These are phyloP conservation scores for Poliocrania exsul DNA, from an alignment of 2,797 vertebrate species.

Conservation along the genomic window DNA sequence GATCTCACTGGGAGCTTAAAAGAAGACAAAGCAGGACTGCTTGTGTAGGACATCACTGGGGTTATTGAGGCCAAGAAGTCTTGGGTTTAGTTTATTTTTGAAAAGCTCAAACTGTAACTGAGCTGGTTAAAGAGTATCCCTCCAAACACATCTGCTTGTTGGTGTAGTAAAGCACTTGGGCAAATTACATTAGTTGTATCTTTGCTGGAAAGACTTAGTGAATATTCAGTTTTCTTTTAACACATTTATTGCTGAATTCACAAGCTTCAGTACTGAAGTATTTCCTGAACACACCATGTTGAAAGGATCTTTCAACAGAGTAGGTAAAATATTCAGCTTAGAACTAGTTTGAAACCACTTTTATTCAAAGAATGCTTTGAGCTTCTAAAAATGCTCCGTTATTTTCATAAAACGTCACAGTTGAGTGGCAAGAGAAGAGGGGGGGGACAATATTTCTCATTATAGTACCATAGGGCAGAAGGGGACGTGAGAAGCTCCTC, in stretches of 20 bases:
- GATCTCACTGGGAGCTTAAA: background rate
- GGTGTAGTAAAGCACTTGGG: background rate
- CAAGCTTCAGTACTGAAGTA: background rate
- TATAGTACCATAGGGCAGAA: background rate
- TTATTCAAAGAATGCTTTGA: slow-evolving; percentile 21
- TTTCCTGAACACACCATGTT: background rate
- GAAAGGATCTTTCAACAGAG: background rate
- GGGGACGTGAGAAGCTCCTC: background rate
- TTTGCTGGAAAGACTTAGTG: background rate
- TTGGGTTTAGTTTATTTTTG: background rate
- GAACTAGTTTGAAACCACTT: slow-evolving; percentile 25
- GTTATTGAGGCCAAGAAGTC: background rate
- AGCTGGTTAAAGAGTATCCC: background rate
- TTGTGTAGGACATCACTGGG: background rate
- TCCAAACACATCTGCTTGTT: background rate
- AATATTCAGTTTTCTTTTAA: background rate
- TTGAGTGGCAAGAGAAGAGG: background rate
- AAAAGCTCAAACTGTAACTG: background rate
- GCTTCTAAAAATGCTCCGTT: background rate
- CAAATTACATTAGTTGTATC: background rate
- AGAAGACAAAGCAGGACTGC: background rate
- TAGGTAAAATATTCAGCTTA: background rate
- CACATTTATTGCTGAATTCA: background rate
- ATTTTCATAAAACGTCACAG: background rate
- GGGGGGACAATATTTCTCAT: background rate